A percentile compares a stretch with the other conserved stretches of the same genome.
Evolutionary conservation across 2,113 vertebrate species (phyloP).

Genomic region (Caracal caracal): DNA sequence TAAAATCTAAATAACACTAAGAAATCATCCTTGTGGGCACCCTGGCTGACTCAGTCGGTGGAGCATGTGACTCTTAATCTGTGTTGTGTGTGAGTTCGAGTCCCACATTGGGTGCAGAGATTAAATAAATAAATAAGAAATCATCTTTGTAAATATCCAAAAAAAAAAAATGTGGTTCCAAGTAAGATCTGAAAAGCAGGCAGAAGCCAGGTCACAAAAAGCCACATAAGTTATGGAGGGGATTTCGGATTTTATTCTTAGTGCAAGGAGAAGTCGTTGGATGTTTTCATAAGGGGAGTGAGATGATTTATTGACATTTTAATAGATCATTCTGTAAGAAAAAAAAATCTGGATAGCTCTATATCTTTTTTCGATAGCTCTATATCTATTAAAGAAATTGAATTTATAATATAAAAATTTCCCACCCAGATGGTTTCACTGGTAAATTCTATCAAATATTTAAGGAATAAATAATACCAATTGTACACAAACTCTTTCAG

Average conservation of each 20-base stretch:
- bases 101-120: neutral
- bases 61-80: neutral
- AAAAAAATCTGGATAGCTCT: constrained; percentile 33
- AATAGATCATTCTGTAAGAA: constrained; percentile 40
- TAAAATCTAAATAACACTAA: neutral
- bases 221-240: neutral
- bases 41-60: neutral
- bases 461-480: constrained; percentile 44
- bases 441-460: constrained; percentile 59
- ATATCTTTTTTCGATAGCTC: neutral
- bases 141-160: neutral
- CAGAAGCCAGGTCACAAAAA: neutral
- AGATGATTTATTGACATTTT: constrained; percentile 35
- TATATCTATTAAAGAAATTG: constrained; percentile 40
- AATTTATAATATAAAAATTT: constrained; percentile 54
- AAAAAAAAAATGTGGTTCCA: neutral
- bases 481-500: neutral
- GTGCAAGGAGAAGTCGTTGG: neutral
- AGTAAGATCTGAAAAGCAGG: neutral
- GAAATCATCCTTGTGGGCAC: neutral
- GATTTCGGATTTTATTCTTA: constrained; percentile 32
- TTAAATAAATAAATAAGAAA: neutral
- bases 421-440: constrained; percentile 28
- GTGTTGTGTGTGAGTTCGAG: neutral
- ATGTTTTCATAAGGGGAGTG: neutral